A percentile compares a stretch with the other conserved stretches of the same genome.
Conservation (phyloP, 2,888 invertebrate genomes). For the Cryptus viduatorius region DNA sequence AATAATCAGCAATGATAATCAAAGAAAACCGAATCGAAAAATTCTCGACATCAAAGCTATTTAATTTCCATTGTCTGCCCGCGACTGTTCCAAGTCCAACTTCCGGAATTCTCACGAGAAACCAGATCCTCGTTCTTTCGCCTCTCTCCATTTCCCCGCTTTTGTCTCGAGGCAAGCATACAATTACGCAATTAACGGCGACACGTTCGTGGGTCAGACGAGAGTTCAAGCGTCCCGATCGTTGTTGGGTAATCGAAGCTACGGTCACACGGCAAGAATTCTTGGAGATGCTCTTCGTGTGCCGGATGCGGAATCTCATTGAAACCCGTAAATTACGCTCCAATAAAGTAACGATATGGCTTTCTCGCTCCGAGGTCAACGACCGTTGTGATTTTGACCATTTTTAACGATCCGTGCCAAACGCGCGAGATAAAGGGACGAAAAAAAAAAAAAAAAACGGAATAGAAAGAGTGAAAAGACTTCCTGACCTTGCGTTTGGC, state of each 20-base stretch:
- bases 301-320: slow-evolving; percentile 60
- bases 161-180: slow-evolving; percentile 46
- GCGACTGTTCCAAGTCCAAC: slow-evolving; percentile 13
- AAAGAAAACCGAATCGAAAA: not conserved
- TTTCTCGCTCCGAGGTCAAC: slow-evolving; percentile 15
- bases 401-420: slow-evolving; percentile 45
- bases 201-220: slow-evolving; percentile 46
- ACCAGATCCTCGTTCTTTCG: slow-evolving; percentile 16
- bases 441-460: not conserved
- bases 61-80: not conserved
- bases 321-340: slow-evolving; percentile 30
- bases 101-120: slow-evolving; percentile 47
- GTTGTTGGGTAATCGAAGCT: slow-evolving; percentile 60
- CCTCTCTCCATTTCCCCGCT: slow-evolving; percentile 29
- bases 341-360: slow-evolving; percentile 9
- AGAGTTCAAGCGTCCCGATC: slow-evolving; percentile 48
- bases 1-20: not conserved
- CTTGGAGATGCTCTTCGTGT: slow-evolving; percentile 58
- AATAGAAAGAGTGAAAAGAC: slow-evolving; percentile 33
- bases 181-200: slow-evolving; percentile 50
- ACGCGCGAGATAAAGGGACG: slow-evolving; percentile 2
- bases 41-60: not conserved
- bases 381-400: slow-evolving; percentile 39
- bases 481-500: slow-evolving; percentile 36
- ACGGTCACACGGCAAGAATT: slow-evolving; percentile 43